Conservation (phyloP, 2,113 vertebrate genomes). For the Daboia siamensis region DNA sequence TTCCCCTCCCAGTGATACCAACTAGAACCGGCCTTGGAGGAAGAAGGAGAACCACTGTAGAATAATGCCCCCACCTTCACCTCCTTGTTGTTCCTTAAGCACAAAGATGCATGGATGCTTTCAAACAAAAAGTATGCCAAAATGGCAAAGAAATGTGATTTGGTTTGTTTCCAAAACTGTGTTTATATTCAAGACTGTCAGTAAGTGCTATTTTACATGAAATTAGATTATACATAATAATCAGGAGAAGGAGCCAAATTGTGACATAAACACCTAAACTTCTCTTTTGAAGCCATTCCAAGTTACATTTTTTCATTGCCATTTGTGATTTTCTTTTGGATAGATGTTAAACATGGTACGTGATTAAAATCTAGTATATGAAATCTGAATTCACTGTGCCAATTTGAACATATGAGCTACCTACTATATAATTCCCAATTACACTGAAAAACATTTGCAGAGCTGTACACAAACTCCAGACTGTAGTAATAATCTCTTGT, state of each 20-base stretch:
- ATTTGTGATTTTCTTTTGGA: conserved; percentile 1
- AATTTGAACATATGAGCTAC: background rate
- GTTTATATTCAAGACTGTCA: conserved; percentile 1
- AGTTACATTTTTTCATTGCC: background rate
- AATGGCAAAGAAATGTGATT: conserved; percentile 16
- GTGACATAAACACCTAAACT: conserved; percentile 13
- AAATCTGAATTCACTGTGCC: background rate
- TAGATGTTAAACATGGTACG: background rate
- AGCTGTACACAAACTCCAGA: background rate
- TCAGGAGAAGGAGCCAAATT: background rate
- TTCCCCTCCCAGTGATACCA: background rate
- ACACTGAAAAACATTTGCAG: background rate
- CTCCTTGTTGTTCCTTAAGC: background rate
- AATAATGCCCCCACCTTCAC: background rate
- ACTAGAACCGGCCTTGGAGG: background rate
- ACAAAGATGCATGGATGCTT: background rate
- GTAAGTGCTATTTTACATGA: background rate
- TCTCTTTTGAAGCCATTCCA: background rate
- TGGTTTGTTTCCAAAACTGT: conserved; percentile 10
- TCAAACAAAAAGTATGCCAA: background rate
- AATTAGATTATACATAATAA: background rate
- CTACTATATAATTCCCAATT: background rate
- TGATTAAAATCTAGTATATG: background rate
- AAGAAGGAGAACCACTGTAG: background rate
- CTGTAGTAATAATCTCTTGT: background rate